Evolutionary conservation across 2,113 vertebrate species (phyloP).

Genomic region (Crotalus horridus): DNA sequence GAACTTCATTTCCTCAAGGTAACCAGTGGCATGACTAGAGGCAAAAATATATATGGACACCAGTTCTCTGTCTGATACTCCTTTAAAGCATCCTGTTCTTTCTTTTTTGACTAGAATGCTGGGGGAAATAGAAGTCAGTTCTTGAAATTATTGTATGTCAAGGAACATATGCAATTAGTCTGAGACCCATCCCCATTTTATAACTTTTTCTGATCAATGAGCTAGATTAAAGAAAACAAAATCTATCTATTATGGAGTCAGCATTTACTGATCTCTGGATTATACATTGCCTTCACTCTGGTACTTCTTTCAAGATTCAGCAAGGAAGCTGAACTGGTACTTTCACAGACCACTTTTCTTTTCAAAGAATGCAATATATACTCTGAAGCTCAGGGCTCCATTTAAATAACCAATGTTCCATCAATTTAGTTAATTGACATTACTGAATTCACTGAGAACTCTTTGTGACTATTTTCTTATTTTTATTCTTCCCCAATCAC

Average conservation of each 20-base stretch:
- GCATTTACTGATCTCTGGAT: neutral
- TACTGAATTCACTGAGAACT: neutral
- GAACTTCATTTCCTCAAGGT: neutral
- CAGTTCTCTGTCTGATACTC: neutral
- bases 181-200: neutral
- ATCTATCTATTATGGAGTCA: neutral
- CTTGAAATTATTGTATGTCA: neutral
- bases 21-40: neutral
- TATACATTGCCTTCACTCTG: neutral
- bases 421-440: neutral
- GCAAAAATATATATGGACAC: neutral
- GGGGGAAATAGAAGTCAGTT: neutral
- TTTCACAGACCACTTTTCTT: neutral
- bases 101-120: neutral
- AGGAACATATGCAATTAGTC: neutral
- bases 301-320: neutral
- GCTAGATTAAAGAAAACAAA: neutral
- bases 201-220: neutral
- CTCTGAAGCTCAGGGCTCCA: neutral
- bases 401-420: neutral
- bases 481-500: neutral
- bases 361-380: neutral
- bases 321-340: neutral
- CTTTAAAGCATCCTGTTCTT: neutral
- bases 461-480: neutral